phyloP scores from a whole-genome alignment of 1,140 invertebrate genomes.

The Drosophila parabipectinata region DNA sequence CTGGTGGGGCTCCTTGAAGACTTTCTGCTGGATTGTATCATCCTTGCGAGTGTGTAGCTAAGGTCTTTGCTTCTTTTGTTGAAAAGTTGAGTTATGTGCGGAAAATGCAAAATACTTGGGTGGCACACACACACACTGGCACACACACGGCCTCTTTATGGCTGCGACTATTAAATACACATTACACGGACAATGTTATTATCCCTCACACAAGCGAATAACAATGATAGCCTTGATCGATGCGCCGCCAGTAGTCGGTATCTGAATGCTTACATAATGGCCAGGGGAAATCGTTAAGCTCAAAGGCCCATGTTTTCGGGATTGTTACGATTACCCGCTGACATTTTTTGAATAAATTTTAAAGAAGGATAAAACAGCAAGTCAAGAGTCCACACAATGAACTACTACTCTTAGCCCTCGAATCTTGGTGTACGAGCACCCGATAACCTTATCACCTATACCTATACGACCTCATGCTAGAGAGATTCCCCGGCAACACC shows the following conservation, averaged over 20 bases:
- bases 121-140: background rate
- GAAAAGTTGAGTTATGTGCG: slow-evolving; percentile 63
- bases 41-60: slow-evolving; percentile 26
- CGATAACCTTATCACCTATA: slow-evolving; percentile 4
- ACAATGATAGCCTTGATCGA: slow-evolving; percentile 62
- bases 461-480: background rate
- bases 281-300: slow-evolving; percentile 38
- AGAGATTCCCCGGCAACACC: slow-evolving; percentile 11
- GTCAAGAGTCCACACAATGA: too few species aligned
- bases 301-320: slow-evolving; percentile 6
- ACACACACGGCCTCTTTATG: slow-evolving; percentile 34
- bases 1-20: slow-evolving; percentile 15
- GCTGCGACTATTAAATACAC: slow-evolving; percentile 59
- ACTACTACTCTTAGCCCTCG: too few species aligned
- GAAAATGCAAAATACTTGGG: slow-evolving; percentile 66
- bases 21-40: slow-evolving; percentile 31
- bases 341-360: background rate
- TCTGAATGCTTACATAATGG: slow-evolving; percentile 14
- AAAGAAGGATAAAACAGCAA: too few species aligned
- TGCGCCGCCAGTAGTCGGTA: slow-evolving; percentile 39
- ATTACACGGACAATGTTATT: slow-evolving; percentile 53
- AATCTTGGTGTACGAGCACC: too few species aligned
- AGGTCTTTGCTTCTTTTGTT: slow-evolving; percentile 27
- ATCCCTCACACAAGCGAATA: slow-evolving; percentile 37
- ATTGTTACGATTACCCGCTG: background rate